Evolutionary conservation across 2,888 invertebrate species (phyloP), one percentile per base, ranked within the genome.

Genomic region (Aromia moschata): DNA sequence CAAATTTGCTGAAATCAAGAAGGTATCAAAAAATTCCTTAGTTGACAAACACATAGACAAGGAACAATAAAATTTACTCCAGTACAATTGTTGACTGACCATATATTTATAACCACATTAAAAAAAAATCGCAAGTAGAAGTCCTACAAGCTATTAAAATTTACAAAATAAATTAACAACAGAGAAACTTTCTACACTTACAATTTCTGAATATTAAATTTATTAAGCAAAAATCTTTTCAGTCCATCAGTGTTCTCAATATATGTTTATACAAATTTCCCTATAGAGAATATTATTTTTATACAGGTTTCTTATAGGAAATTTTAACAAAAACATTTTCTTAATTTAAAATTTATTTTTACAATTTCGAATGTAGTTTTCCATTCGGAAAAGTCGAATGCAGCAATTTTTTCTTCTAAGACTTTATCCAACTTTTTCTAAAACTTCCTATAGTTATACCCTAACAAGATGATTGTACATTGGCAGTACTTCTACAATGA

Each of bases 41-140:
- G n/a, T n/a, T n/a, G n/a, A n/a, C n/a, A n/a, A n/a, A n/a, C 7
- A 25, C 25, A 25, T 5, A 7, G 25, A 25, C 3, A 7, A 25
- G 7, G 7, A 25, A 25, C 25, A 25, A 14, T 25, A 10, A 49
- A 20, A 25, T 7, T 20, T 20, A 38, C 3, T 14, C 2, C 1
- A 7, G 10, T 36, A 12, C 7, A 12, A 11, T 12, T 25, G 18
- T 38, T 12, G 20, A 38, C n/a, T 37, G 38, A n/a, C 15, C 49
- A 38, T 49, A 38, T 49, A 49, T 49, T 38, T 49, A 49, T 14
- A 5, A 5, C 37, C 37, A 36, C 14, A 18, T 49, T 38, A 43
- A 49, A 49, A 49, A n/a, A 49, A 49, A 17, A 36, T 47, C 37
- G 36, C 47, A 18, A 25, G 38, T 49, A 49, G 15, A 49, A 37